Percentiles rank a stretch among this genome's conserved stretches.
Evolutionary conservation across 2,888 invertebrate genomes (phyloP).

Genomic region (Stenoptilia bipunctidactyla): DNA sequence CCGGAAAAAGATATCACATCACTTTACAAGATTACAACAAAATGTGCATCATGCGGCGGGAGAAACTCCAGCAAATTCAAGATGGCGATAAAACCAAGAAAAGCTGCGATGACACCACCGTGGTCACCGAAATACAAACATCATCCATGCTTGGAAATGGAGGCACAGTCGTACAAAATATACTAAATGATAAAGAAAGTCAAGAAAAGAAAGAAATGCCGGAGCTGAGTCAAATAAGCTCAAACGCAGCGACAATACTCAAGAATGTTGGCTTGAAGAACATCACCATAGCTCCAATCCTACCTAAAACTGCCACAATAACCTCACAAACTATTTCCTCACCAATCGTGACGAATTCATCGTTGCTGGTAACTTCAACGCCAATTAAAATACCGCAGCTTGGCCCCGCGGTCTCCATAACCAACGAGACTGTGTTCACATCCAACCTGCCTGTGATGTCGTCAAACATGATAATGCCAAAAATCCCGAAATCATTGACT

Average conservation of each 20-base stretch:
- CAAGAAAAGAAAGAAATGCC: constrained; percentile 29
- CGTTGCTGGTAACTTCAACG: constrained; percentile 34
- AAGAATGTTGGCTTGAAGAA: constrained; percentile 63
- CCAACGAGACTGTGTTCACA: constrained; percentile 34
- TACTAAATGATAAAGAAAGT: constrained; percentile 27
- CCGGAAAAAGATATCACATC: constrained; percentile 84
- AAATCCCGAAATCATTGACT: constrained; percentile 85
- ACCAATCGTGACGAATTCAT: constrained; percentile 23
- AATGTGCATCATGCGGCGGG: constrained; percentile 79
- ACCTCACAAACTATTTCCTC: constrained; percentile 37
- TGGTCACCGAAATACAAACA: constrained; percentile 50
- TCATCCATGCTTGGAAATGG: constrained; percentile 51
- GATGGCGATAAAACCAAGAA: constrained; percentile 36
- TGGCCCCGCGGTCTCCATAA: constrained; percentile 41
- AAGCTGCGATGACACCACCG: constrained; percentile 27
- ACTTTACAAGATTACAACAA: constrained; percentile 85
- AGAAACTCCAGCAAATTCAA: constrained; percentile 74
- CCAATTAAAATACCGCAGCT: constrained; percentile 43
- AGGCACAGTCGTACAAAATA: constrained; percentile 41
- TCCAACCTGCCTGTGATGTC: constrained; percentile 31
- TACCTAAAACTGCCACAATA: constrained; percentile 47
- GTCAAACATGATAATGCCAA: constrained; percentile 72
- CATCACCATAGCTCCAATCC: constrained; percentile 60
- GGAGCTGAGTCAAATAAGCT: constrained; percentile 32
- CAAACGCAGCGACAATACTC: constrained; percentile 52